Percentiles rank a stretch among this genome's conserved stretches.
Evolutionary conservation across 2,113 vertebrate genomes (phyloP).

Genomic region (Phrynosoma platyrhinos): DNA sequence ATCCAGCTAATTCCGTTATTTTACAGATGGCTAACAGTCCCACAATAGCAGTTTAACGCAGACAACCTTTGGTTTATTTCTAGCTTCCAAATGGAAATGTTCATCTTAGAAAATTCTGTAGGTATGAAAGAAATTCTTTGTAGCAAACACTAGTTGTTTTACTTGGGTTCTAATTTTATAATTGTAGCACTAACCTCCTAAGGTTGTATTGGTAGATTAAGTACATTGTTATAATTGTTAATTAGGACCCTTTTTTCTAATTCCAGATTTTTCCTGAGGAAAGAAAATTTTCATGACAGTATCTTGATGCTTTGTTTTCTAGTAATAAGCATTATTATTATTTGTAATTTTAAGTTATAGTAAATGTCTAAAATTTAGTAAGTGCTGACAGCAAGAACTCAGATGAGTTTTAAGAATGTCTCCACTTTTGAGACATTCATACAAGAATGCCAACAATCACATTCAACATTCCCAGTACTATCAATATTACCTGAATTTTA

Average conservation of each 20-base stretch:
- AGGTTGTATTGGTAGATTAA: background rate
- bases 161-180: slow-evolving; percentile 27
- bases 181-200: slow-evolving; percentile 11
- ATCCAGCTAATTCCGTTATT: background rate
- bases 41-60: background rate
- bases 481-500: background rate
- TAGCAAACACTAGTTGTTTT: slow-evolving; percentile 36
- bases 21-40: background rate
- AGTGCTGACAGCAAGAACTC: background rate
- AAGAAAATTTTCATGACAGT: background rate
- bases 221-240: background rate
- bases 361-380: background rate
- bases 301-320: slow-evolving; percentile 11
- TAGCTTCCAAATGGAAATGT: slow-evolving; percentile 1
- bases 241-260: background rate
- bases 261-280: background rate
- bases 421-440: background rate
- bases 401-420: background rate
- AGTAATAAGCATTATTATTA: background rate
- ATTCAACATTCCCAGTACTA: background rate
- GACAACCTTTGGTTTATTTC: background rate
- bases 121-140: slow-evolving; percentile 31
- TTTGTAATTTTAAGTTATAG: background rate
- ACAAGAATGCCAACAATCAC: background rate
- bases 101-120: slow-evolving; percentile 40